phyloP scores from a whole-genome alignment of 2,888 invertebrate species.

The Xylota segnis region DNA sequence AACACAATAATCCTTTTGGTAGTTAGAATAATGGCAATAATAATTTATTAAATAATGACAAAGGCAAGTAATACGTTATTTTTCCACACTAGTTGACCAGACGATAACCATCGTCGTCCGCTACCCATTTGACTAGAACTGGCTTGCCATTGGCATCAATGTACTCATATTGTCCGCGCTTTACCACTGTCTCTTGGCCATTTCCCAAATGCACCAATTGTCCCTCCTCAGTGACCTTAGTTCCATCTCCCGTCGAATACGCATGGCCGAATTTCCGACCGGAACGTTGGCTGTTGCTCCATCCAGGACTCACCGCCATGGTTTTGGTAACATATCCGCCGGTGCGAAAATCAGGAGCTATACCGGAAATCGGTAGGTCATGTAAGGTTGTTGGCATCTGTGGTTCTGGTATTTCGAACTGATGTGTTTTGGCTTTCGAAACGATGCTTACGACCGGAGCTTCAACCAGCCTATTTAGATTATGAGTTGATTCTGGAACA shows the following conservation, averaged over 20 bases:
- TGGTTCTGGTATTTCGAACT: conserved; percentile 45
- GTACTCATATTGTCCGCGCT: conserved; percentile 54
- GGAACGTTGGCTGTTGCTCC: background rate
- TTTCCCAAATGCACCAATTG: conserved; percentile 30
- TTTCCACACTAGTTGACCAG: conserved; percentile 22
- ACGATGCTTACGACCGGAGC: background rate
- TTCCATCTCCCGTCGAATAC: conserved; percentile 49
- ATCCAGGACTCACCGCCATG: background rate
- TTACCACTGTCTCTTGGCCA: conserved; percentile 52
- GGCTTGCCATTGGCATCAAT: conserved; percentile 45
- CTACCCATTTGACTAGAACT: conserved; percentile 61
- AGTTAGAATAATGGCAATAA: background rate
- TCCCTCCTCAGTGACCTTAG: conserved; percentile 53
- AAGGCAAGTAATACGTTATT: background rate
- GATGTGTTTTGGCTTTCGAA: background rate
- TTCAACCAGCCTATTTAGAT: conserved; percentile 25
- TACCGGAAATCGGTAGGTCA: conserved; percentile 56
- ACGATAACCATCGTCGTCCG: conserved; percentile 54
- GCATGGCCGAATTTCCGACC: conserved; percentile 42
- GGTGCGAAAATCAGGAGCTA: conserved; percentile 53
- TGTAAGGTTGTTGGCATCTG: conserved; percentile 43
- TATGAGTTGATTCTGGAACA: background rate
- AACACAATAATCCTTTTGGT: no score
- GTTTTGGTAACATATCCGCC: conserved; percentile 58
- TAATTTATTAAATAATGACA: conserved; percentile 6